Base-by-base conservation (phyloP, 2,888 invertebrate species). In the Anagyrus pseudococci region DNA sequence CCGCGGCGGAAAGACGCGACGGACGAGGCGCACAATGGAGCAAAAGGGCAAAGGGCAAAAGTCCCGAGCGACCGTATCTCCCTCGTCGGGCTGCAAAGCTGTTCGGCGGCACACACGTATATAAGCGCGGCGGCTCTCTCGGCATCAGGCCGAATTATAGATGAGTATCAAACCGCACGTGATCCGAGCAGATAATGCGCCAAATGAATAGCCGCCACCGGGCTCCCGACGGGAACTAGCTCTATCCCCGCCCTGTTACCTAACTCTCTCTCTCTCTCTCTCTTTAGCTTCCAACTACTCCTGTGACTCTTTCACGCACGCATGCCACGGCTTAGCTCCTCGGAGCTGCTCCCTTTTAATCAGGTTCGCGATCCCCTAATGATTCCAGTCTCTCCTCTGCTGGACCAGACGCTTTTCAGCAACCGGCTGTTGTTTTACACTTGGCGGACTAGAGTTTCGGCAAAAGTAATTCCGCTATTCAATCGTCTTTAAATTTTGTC, bases 311-410 rank as follows among this genome's bases (percentile, higher is more conserved):
- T 77, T 77, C 72, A 73, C 62, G 17, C 71, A 7, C 40, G 44
- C 2, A 22, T 15, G 8, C 15, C 23, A 1, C 19, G 50, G 8
- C 19, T 52, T 19, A 15, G 52, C 52, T n/a, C n/a, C 44, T 58
- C 29, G 26, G 37, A 17, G 53, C 19, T 43, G 58, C 52, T 40
- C 44, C 62, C 44, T 44, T 55, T 69, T 78, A 77, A 79, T 79
- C 78, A 78, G 77, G 74, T 75, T 70, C 70, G 29, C 75, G 73
- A 78, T 75, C 75, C 76, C 76, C 76, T 77, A 76, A 77, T 78
- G 75, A 78, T 77, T 75, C 72, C 72, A n/a, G n/a, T n/a, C n/a
- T n/a, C n/a, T n/a, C n/a, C n/a, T n/a, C n/a, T n/a, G n/a, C n/a
- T n/a, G n/a, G n/a, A n/a, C n/a, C n/a, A n/a, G n/a, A n/a, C n/a